Evolutionary conservation across 2,113 vertebrate species (phyloP).

Genomic region (Lophura nycthemera): DNA sequence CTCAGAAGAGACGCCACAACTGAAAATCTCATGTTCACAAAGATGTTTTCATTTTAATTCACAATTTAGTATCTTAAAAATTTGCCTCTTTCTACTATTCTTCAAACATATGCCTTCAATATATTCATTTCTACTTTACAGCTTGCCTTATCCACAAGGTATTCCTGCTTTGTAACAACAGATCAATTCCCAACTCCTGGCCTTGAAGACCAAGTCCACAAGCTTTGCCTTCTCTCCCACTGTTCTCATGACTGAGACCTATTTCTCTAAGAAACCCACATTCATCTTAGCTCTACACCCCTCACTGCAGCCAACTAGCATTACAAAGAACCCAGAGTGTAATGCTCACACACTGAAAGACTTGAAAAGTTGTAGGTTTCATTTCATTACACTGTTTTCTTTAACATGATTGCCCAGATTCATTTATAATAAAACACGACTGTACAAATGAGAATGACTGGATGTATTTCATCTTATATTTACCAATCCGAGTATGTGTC

Average conservation of each 20-base stretch:
- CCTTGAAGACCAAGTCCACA: not conserved
- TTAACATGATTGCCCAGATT: not conserved
- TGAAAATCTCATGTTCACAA: not conserved
- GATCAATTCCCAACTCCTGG: not conserved
- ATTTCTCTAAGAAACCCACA: not conserved
- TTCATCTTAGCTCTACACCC: not conserved
- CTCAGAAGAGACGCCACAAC: accelerated
- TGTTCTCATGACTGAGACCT: not conserved
- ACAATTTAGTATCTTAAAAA: not conserved
- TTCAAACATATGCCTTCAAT: not conserved
- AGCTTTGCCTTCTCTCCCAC: not conserved
- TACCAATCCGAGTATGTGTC: not conserved
- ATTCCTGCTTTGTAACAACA: not conserved
- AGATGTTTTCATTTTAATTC: not conserved
- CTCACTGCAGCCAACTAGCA: not conserved
- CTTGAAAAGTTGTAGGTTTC: not conserved
- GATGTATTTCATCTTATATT: not conserved
- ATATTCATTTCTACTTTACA: not conserved
- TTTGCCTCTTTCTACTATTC: not conserved
- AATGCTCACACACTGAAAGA: not conserved
- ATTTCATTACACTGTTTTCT: not conserved
- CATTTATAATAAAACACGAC: not conserved
- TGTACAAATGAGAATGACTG: not conserved
- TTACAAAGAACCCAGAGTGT: not conserved
- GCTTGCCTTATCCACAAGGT: not conserved